Conservation (phyloP, 1,140 invertebrate genomes). For the Lepeophtheirus salmonis region DNA sequence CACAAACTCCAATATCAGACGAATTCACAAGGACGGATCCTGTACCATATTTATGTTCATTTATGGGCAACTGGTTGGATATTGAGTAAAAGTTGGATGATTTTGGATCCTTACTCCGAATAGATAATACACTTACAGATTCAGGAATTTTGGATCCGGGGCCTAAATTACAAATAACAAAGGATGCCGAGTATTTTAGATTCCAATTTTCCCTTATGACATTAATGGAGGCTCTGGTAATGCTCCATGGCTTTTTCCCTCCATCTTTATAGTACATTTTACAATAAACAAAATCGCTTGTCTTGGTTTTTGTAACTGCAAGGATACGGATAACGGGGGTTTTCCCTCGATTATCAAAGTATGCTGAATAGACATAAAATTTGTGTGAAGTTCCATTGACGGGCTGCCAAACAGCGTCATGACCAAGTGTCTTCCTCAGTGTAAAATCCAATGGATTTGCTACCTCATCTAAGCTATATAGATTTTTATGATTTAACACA, state of each 20-base stretch:
- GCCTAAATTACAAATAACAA: slow-evolving; percentile 54
- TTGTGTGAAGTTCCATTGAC: slow-evolving; percentile 34
- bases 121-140: slow-evolving; percentile 29
- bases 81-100: slow-evolving; percentile 24
- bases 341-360: slow-evolving; percentile 39
- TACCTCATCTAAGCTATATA: slow-evolving; percentile 4
- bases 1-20: slow-evolving; percentile 56
- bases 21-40: slow-evolving; percentile 20
- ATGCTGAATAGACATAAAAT: slow-evolving; percentile 79
- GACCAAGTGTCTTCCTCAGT: slow-evolving; percentile 21
- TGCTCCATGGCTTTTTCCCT: neutral
- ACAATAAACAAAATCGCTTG: slow-evolving; percentile 54
- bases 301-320: slow-evolving; percentile 43
- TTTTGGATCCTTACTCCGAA: slow-evolving; percentile 16
- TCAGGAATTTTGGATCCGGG: slow-evolving; percentile 28
- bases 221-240: slow-evolving; percentile 29
- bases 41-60: slow-evolving; percentile 26
- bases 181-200: slow-evolving; percentile 73
- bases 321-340: slow-evolving; percentile 41
- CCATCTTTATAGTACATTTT: slow-evolving; percentile 50
- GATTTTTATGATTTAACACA: slow-evolving; percentile 11
- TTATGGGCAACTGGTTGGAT: slow-evolving; percentile 37
- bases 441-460: neutral
- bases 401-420: slow-evolving; percentile 27
- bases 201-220: slow-evolving; percentile 84